phyloP scores from a whole-genome alignment of 53 echinoderm and acorn worm species.

The Antedon mediterranea region DNA sequence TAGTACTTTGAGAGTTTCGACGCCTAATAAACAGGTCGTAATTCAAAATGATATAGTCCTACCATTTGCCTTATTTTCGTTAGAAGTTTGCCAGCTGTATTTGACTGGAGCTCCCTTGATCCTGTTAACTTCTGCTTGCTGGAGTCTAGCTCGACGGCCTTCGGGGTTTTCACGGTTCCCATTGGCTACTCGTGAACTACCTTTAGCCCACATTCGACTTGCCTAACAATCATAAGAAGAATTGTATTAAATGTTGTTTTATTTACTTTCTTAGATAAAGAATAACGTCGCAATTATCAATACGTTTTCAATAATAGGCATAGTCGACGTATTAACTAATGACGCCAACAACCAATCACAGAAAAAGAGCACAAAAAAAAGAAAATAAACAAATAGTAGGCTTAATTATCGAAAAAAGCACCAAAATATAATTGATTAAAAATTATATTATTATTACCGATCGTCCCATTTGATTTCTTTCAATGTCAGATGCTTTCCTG shows the following conservation, averaged over 20 bases:
- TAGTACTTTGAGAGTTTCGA: too few species aligned
- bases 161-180: slow-evolving; percentile 45
- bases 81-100: slow-evolving; percentile 41
- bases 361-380: too few species aligned
- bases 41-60: background rate
- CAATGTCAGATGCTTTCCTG: slow-evolving; percentile 60
- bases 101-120: slow-evolving; percentile 21
- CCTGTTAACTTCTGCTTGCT: slow-evolving; percentile 29
- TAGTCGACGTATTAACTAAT: too few species aligned
- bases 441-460: slow-evolving; percentile 27
- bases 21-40: too few species aligned
- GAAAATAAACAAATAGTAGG: too few species aligned
- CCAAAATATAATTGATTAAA: too few species aligned
- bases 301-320: too few species aligned
- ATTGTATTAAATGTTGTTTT: background rate
- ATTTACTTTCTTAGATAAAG: too few species aligned
- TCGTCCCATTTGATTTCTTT: slow-evolving; percentile 51
- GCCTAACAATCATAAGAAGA: slow-evolving; percentile 38
- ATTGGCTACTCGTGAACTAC: slow-evolving; percentile 46
- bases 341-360: too few species aligned
- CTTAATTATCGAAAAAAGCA: too few species aligned
- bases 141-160: slow-evolving; percentile 49
- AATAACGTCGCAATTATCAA: too few species aligned
- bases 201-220: slow-evolving; percentile 86
- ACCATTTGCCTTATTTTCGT: slow-evolving; percentile 26